phyloP scores from a whole-genome alignment of 2,888 invertebrate species.

The Tinea pellionella region DNA sequence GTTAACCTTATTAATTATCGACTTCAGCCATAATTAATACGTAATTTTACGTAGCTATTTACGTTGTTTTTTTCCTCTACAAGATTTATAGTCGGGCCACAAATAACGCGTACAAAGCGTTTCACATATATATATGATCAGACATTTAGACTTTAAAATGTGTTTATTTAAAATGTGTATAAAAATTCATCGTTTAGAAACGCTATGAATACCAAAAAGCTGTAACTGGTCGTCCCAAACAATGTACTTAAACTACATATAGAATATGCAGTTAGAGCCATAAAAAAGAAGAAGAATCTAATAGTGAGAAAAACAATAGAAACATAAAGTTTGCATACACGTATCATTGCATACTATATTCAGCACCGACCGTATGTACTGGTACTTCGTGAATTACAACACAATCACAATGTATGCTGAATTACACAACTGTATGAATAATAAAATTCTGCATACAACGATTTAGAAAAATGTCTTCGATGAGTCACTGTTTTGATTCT shows the following conservation, averaged over 20 bases:
- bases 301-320: not conserved
- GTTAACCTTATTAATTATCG: too few relatives aligned
- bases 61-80: too few relatives aligned
- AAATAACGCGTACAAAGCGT: too few relatives aligned
- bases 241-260: not conserved
- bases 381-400: not conserved
- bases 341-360: not conserved
- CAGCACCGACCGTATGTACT: not conserved
- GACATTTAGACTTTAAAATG: too few relatives aligned
- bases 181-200: too few relatives aligned
- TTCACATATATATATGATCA: too few relatives aligned
- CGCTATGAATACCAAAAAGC: too few relatives aligned
- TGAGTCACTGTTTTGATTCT: not conserved
- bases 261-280: not conserved
- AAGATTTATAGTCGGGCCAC: too few relatives aligned
- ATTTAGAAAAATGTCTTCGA: not conserved
- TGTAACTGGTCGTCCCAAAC: not conserved
- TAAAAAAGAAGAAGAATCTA: not conserved
- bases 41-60: too few relatives aligned
- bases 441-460: not conserved
- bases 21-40: too few relatives aligned
- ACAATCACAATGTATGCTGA: conserved; percentile 2
- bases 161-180: too few relatives aligned
- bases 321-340: not conserved
- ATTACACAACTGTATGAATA: not conserved